Base-by-base conservation (phyloP, 1,140 invertebrate genomes). In the Nymphalis io region DNA sequence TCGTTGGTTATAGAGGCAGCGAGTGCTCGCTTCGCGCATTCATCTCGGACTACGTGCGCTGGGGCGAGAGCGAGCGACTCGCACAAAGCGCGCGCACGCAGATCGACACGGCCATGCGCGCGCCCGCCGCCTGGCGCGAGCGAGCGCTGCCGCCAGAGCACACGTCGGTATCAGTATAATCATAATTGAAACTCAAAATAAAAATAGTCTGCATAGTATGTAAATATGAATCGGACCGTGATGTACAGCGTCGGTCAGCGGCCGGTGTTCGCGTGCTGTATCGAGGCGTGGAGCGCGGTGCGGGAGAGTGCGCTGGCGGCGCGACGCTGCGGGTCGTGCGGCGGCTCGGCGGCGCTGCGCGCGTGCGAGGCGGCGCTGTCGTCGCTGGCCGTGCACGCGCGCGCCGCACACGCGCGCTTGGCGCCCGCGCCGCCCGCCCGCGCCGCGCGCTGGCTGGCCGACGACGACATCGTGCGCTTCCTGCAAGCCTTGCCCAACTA, bases 391-490 rank as follows among this genome's bases (percentile, higher is more conserved):
- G 55, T 55, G 60, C 71, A 60, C 60, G 60, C 68, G 44, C 57
- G 76, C 59, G 70, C 44, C 93, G 95, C 78, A 93, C 79, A 92
- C 96, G 18, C 94, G 93, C 44, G 94, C 96, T 78, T 96, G 46
- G 95, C 71, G 46, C 94, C 96, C 77, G 94, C 95, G 92, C 95
- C 53, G 88, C 97, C 48, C 95, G 97, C 74, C 95, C 80, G 97
- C 68, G 98, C 96, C 80, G 96, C 97, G 6, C 95, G 95, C 27
- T 99, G 98, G 98, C 94, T 98, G 1, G 97, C 97, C 74, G 98
- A 99, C 90, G 97, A 98, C 74, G 98, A 99, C 85, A 98, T 99
- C 64, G 97, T 95, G 86, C 92, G 97, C 70, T 97, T 98, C 90
- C 94, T 97, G 70, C 96, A 96, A 94, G 95, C 93, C 23, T 74